These are phyloP conservation scores for Scolanthus callimorphus DNA, from an alignment of 92 coral and sea anemone genomes.

Conservation along the genomic window DNA sequence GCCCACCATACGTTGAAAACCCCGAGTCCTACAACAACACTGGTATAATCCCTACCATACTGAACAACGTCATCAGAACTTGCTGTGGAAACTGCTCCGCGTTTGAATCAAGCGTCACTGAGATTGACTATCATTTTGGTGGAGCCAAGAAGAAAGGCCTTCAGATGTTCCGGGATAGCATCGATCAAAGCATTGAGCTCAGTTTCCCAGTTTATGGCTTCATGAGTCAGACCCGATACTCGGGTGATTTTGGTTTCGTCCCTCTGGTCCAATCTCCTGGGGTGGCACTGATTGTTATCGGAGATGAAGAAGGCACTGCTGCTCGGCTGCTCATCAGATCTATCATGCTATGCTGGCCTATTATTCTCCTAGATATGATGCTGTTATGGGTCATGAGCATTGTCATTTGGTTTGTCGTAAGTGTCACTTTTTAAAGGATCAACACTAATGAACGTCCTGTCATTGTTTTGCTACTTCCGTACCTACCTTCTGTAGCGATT, in stretches of 20 bases:
- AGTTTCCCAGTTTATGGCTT: slow-evolving; percentile 89
- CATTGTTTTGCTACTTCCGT: no score
- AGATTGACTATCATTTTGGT: slow-evolving; percentile 10
- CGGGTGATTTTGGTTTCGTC: slow-evolving; percentile 70
- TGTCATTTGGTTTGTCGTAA: slow-evolving; percentile 84
- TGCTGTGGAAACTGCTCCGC: slow-evolving; percentile 84
- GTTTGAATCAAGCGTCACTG: slow-evolving; percentile 36
- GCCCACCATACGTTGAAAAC: slow-evolving; percentile 76
- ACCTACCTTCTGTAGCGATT: no score
- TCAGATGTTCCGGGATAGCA: slow-evolving; percentile 48
- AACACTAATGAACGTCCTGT: no score
- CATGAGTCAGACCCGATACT: slow-evolving; percentile 66
- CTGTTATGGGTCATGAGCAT: slow-evolving; percentile 77
- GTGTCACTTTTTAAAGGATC: no score
- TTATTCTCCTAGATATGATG: slow-evolving; percentile 62
- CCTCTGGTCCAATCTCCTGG: slow-evolving; percentile 91
- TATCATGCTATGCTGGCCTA: slow-evolving; percentile 82
- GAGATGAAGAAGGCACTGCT: slow-evolving; percentile 82
- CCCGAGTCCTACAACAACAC: slow-evolving; percentile 43
- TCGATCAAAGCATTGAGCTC: slow-evolving; percentile 72
- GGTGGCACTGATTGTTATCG: slow-evolving; percentile 77
- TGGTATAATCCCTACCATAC: slow-evolving; percentile 80
- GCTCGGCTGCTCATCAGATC: slow-evolving; percentile 60
- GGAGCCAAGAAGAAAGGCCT: slow-evolving; percentile 67
- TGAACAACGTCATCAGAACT: slow-evolving; percentile 50